Evolutionary conservation across 2,797 vertebrate genomes (phyloP).

Genomic region (Sebastes matsubarae): DNA sequence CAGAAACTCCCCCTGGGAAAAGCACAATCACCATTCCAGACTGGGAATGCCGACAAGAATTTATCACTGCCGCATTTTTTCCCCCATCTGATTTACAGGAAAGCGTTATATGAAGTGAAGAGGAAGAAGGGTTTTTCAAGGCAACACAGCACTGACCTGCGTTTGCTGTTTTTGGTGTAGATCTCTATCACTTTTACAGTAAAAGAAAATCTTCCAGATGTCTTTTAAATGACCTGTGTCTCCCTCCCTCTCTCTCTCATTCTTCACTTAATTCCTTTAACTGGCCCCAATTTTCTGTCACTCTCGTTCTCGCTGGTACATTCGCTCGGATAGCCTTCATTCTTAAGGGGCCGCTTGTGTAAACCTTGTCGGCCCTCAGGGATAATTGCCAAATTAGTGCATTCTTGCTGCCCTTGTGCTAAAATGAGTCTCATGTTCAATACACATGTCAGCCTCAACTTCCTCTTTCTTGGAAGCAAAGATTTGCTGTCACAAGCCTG

Average conservation of each 20-base stretch:
- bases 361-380: constrained; percentile 20
- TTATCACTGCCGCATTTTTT: constrained; percentile 9
- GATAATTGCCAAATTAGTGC: constrained; percentile 48
- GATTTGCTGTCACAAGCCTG: neutral
- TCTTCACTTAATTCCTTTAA: constrained; percentile 7
- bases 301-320: neutral
- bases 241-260: neutral
- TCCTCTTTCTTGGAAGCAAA: neutral
- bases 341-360: constrained; percentile 26
- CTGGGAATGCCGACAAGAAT: constrained; percentile 39
- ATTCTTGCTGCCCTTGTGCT: constrained; percentile 30
- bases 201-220: constrained; percentile 7
- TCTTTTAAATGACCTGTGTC: neutral
- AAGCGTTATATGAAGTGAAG: constrained; percentile 11
- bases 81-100: constrained; percentile 30
- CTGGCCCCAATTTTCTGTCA: neutral
- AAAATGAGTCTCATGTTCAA: constrained; percentile 26
- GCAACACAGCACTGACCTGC: constrained; percentile 2
- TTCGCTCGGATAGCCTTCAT: constrained; percentile 7
- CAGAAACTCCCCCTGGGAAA: constrained; percentile 15
- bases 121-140: neutral
- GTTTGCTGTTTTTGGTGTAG: neutral
- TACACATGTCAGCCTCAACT: neutral
- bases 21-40: constrained; percentile 37
- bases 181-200: neutral